Evolutionary conservation across 2,113 vertebrate species (phyloP).

Genomic region (Passer montanus): DNA sequence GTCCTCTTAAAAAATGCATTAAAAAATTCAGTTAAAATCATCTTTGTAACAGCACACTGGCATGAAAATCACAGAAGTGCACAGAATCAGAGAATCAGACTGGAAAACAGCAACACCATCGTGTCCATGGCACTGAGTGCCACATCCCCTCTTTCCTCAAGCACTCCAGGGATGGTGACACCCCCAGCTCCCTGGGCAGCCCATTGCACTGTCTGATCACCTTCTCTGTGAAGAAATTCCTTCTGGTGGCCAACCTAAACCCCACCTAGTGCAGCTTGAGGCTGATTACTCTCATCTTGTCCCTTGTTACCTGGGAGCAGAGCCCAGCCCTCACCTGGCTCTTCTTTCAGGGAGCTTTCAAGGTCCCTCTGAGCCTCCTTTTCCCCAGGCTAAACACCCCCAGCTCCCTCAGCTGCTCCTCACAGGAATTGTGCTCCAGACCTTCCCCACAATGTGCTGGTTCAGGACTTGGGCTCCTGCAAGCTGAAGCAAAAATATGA

Average conservation of each 20-base stretch:
- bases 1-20: neutral
- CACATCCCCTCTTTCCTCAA: neutral
- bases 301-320: neutral
- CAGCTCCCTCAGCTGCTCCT: neutral
- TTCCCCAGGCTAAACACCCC: neutral
- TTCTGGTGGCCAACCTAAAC: neutral
- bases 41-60: neutral
- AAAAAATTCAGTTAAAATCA: neutral
- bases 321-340: neutral
- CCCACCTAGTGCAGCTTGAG: neutral
- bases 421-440: neutral
- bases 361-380: neutral
- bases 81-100: neutral
- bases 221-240: neutral
- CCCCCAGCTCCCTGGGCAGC: neutral
- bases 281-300: neutral
- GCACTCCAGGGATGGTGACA: neutral
- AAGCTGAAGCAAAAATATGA: neutral
- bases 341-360: neutral
- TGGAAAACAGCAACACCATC: neutral
- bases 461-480: neutral
- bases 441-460: neutral
- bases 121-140: neutral
- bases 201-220: rapidly evolving
- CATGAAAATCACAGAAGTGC: neutral